phyloP scores from a whole-genome alignment of 2,888 invertebrate genomes.

The Xestobium rufovillosum region DNA sequence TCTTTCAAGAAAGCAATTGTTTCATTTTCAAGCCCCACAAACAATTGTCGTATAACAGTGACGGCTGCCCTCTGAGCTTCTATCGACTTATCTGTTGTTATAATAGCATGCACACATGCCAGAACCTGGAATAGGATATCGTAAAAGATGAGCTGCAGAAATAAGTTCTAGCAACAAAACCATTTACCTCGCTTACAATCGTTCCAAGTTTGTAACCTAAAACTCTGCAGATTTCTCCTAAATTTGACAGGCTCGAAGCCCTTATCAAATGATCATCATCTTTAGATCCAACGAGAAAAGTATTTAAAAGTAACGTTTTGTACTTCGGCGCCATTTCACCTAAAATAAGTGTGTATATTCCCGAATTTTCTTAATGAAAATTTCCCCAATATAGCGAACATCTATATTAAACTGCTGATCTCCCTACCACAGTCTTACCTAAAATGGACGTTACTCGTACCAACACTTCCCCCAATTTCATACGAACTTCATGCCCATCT shows the following conservation, averaged over 20 bases:
- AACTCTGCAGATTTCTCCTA: constrained; percentile 72
- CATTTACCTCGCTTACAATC: constrained; percentile 63
- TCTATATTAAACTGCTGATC: too few species aligned
- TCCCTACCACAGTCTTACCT: too few species aligned
- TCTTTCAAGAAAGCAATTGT: constrained; percentile 58
- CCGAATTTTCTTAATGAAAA: too few species aligned
- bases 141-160: constrained; percentile 3
- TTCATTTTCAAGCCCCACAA: constrained; percentile 68
- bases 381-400: too few species aligned
- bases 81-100: constrained; percentile 61
- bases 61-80: constrained; percentile 75
- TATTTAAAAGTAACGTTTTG: constrained; percentile 60
- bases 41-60: constrained; percentile 63
- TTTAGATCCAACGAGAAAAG: constrained; percentile 60
- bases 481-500: constrained; percentile 51
- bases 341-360: constrained; percentile 44
- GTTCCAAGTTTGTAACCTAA: constrained; percentile 66
- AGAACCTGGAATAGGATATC: constrained; percentile 53
- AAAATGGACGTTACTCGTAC: constrained; percentile 63
- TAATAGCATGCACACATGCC: constrained; percentile 58
- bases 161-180: constrained; percentile 5
- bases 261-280: constrained; percentile 67
- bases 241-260: constrained; percentile 74
- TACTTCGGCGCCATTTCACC: constrained; percentile 66
- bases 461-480: constrained; percentile 76